Evolutionary conservation across 2,113 vertebrate genomes (phyloP).

Genomic region (Carassius carassius): DNA sequence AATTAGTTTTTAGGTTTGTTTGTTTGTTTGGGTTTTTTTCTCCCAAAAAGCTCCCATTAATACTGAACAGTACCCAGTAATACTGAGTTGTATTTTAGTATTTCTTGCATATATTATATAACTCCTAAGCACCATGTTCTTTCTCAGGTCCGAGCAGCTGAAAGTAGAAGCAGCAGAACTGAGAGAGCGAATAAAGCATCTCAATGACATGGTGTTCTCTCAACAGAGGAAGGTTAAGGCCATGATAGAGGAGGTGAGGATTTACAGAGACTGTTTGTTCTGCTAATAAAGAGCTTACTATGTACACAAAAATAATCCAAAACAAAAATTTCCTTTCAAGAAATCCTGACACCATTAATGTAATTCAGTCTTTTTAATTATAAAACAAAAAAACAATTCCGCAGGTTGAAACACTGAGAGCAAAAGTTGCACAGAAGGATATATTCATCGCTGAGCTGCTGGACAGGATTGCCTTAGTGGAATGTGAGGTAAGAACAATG

Average conservation of each 20-base stretch:
- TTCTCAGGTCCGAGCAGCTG: slow-evolving; percentile 82
- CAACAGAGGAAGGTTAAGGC: slow-evolving; percentile 97
- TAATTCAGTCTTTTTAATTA: not conserved
- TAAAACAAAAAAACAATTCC: not conserved
- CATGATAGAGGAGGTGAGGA: slow-evolving; percentile 96
- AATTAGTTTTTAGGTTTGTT: not conserved
- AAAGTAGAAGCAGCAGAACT: slow-evolving; percentile 83
- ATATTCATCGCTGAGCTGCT: slow-evolving; percentile 90
- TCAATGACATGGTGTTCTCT: slow-evolving; percentile 98
- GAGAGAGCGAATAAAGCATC: slow-evolving; percentile 89
- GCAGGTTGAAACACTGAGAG: slow-evolving; percentile 86
- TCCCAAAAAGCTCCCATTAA: not conserved
- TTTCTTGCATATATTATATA: not conserved
- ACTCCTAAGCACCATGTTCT: slow-evolving; percentile 12
- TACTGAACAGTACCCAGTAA: no score
- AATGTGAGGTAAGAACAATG: slow-evolving; percentile 88
- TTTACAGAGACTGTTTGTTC: not conserved
- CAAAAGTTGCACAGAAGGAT: slow-evolving; percentile 91
- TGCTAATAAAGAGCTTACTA: not conserved
- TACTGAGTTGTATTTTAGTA: not conserved
- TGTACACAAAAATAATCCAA: not conserved
- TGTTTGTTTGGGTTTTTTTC: no score
- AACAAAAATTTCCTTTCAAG: no score
- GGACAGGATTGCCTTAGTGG: slow-evolving; percentile 94
- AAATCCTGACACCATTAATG: not conserved